Conservation (phyloP, 2,113 vertebrate genomes). For the Petroica traversi region DNA sequence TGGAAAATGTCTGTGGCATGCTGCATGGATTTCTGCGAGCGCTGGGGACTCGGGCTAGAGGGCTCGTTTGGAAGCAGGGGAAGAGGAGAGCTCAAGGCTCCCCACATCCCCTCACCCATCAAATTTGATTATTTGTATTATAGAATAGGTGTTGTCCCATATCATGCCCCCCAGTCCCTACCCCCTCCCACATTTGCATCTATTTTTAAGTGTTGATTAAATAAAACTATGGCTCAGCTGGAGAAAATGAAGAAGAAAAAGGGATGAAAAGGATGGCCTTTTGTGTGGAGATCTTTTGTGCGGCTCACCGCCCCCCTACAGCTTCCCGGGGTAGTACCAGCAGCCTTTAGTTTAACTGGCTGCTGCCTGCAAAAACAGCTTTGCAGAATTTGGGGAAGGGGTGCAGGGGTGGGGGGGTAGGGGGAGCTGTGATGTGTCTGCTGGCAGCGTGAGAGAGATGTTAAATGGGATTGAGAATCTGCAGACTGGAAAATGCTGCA, state of each 20-base stretch:
- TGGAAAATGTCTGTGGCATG: constrained; percentile 62
- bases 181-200: background rate
- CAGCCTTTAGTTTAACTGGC: constrained; percentile 46
- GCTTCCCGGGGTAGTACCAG: constrained; percentile 31
- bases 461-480: constrained; percentile 51
- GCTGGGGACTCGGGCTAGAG: background rate
- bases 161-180: background rate
- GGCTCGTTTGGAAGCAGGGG: background rate
- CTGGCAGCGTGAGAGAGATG: constrained; percentile 21
- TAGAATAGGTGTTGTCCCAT: constrained; percentile 61
- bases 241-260: constrained; percentile 72
- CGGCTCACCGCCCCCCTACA: constrained; percentile 2
- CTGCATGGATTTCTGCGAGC: background rate
- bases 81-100: background rate
- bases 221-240: constrained; percentile 76
- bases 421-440: background rate
- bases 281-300: constrained; percentile 79
- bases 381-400: background rate
- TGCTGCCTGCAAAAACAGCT: constrained; percentile 40
- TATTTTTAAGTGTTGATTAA: constrained; percentile 48
- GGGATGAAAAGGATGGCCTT: constrained; percentile 79
- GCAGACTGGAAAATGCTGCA: constrained; percentile 76
- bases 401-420: background rate
- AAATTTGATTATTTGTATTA: constrained; percentile 57
- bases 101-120: background rate